phyloP scores from a whole-genome alignment of 2,113 vertebrate species.

The Thamnophis sirtalis region DNA sequence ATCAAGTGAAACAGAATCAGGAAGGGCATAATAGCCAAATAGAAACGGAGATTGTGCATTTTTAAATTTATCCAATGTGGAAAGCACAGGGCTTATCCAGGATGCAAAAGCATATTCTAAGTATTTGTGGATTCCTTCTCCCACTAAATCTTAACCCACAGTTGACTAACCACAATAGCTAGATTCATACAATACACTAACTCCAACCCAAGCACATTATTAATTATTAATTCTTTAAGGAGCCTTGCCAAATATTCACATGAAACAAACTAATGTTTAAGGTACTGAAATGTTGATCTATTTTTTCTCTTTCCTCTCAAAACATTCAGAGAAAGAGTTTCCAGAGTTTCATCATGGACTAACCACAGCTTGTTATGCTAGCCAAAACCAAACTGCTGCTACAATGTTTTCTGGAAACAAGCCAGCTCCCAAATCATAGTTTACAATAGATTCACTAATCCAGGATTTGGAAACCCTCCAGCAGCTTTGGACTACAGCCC shows the following conservation, averaged over 20 bases:
- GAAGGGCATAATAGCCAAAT: neutral
- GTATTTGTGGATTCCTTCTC: neutral
- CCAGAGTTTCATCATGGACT: neutral
- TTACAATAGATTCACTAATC: neutral
- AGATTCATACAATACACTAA: neutral
- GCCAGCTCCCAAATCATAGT: neutral
- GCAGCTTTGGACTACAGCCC: neutral
- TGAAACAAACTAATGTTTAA: neutral
- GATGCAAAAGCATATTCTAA: neutral
- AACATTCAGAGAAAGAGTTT: neutral
- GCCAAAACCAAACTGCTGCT: neutral
- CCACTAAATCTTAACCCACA: neutral
- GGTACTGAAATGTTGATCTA: neutral
- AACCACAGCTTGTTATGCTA: neutral
- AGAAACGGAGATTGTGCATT: neutral
- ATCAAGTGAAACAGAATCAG: neutral
- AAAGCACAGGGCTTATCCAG: neutral
- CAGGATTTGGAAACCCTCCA: neutral
- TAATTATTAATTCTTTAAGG: neutral
- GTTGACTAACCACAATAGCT: neutral
- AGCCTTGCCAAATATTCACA: neutral
- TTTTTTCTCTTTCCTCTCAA: neutral
- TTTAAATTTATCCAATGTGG: neutral
- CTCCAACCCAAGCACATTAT: neutral
- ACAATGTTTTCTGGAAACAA: neutral